A percentile compares a stretch with the other conserved stretches of the same genome.
These are phyloP conservation scores for Halichoeres trimaculatus DNA, from an alignment of 2,113 vertebrate species.

Conservation along the genomic window DNA sequence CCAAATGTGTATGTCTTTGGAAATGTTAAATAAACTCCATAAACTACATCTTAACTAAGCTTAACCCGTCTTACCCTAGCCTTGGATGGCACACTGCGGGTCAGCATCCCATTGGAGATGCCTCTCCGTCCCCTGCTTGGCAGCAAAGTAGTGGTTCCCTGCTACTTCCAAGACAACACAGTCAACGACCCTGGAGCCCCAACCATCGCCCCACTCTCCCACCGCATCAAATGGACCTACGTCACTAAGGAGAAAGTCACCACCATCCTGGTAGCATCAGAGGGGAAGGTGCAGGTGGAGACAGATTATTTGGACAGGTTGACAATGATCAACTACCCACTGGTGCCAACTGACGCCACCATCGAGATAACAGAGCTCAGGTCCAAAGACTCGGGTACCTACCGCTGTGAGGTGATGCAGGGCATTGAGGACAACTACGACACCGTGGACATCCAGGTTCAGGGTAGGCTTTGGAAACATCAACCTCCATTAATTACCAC, in stretches of 20 bases:
- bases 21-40: too few relatives aligned
- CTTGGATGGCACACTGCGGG: slow-evolving; percentile 82
- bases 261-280: slow-evolving; percentile 89
- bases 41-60: background rate
- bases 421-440: slow-evolving; percentile 92
- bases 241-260: slow-evolving; percentile 86
- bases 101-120: slow-evolving; percentile 91
- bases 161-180: slow-evolving; percentile 92
- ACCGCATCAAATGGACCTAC: slow-evolving; percentile 95
- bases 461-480: slow-evolving; percentile 82
- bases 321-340: slow-evolving; percentile 91
- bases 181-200: slow-evolving; percentile 86
- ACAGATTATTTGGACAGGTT: slow-evolving; percentile 87
- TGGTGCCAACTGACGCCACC: slow-evolving; percentile 89
- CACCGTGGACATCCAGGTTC: slow-evolving; percentile 88
- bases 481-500: background rate
- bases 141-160: slow-evolving; percentile 89
- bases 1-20: too few relatives aligned
- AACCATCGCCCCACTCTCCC: slow-evolving; percentile 82
- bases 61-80: slow-evolving; percentile 53
- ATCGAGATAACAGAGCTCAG: slow-evolving; percentile 90
- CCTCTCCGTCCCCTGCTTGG: slow-evolving; percentile 89
- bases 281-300: slow-evolving; percentile 86
- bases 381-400: slow-evolving; percentile 91
- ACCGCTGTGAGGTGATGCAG: slow-evolving; percentile 93